Percentiles rank a stretch among this genome's conserved stretches.
Evolutionary conservation across 2,113 vertebrate genomes (phyloP).

Genomic region (zebrafish (Danio rerio)): GRCz12tu NC_133176.1:14582501-14583000

Average conservation of each 20-base stretch:
- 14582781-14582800: slow-evolving; percentile 26
- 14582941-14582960: slow-evolving; percentile 23
- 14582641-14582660: slow-evolving; percentile 9
- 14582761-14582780: slow-evolving; percentile 21
- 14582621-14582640: slow-evolving; percentile 14
- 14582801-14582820: slow-evolving; percentile 7
- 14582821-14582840: background rate
- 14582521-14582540: background rate
- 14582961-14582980: slow-evolving; percentile 5
- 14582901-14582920: slow-evolving; percentile 18
- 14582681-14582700: slow-evolving; percentile 22
- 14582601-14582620: background rate
- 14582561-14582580: background rate
- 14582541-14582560: background rate
- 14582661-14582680: slow-evolving; percentile 39
- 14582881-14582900: slow-evolving; percentile 28
- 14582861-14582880: slow-evolving; percentile 25
- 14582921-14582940: slow-evolving; percentile 21
- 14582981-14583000: slow-evolving; percentile 14
- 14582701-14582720: slow-evolving; percentile 7
- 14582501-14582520: background rate
- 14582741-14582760: slow-evolving; percentile 32
- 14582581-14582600: background rate
- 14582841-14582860: background rate
- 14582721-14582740: slow-evolving; percentile 10